Conservation (phyloP, 1,140 invertebrate species). For the Drosophila bocqueti region DNA sequence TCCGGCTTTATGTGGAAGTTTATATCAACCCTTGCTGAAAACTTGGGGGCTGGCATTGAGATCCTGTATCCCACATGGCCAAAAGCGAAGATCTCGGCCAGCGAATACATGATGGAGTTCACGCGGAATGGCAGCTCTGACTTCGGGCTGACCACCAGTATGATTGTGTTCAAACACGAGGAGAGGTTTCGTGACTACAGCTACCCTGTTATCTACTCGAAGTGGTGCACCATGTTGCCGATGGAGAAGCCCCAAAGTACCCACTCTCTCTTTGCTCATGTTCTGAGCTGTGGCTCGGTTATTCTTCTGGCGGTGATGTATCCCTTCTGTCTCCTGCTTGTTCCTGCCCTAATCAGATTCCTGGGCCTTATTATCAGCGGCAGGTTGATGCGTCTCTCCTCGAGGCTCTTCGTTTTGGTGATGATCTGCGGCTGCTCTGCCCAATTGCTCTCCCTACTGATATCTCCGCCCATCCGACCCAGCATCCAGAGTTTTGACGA, state of each 20-base stretch:
- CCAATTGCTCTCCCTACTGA: conserved; percentile 46
- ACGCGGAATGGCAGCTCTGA: conserved; percentile 50
- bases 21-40: conserved; percentile 29
- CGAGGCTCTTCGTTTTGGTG: conserved; percentile 12
- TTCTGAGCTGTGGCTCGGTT: conserved; percentile 16
- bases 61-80: conserved; percentile 22
- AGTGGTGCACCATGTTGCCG: conserved; percentile 64
- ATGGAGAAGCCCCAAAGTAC: conserved; percentile 33
- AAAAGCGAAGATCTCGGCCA: not conserved
- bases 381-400: not conserved
- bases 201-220: conserved; percentile 35
- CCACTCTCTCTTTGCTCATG: conserved; percentile 2
- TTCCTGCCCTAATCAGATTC: not conserved
- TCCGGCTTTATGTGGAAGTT: conserved; percentile 55
- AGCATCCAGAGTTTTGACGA: conserved; percentile 55
- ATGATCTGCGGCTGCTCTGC: conserved; percentile 34
- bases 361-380: not conserved
- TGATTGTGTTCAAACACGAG: not conserved
- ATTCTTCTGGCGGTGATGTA: conserved; percentile 4
- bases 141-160: conserved; percentile 28
- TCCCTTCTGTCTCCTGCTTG: not conserved
- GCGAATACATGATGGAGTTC: conserved; percentile 46
- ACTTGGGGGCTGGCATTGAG: conserved; percentile 4
- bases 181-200: conserved; percentile 31
- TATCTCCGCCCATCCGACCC: conserved; percentile 2